Conservation (phyloP, 2,113 vertebrate species). For the Capricornis sumatraensis region DNA sequence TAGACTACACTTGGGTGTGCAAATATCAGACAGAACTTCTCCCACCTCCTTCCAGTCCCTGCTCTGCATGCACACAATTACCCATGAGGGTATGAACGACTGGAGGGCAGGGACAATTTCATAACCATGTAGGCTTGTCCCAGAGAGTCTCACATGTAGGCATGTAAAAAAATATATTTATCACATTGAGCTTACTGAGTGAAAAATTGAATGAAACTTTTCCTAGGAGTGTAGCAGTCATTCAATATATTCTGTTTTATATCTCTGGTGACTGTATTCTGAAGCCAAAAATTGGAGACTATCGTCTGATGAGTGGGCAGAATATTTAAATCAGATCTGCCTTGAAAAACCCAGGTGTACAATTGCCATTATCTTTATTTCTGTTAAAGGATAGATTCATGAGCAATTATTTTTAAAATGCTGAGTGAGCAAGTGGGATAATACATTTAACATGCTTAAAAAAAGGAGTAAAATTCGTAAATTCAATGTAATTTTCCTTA, state of each 20-base stretch:
- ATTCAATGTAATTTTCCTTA: slow-evolving; percentile 14
- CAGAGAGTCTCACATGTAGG: accelerated
- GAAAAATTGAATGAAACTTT: not conserved
- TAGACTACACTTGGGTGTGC: not conserved
- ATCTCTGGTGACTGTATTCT: not conserved
- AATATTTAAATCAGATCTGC: slow-evolving; percentile 35
- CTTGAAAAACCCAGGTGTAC: not conserved
- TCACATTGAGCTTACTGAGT: not conserved
- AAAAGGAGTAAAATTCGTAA: slow-evolving; percentile 12
- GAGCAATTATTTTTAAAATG: slow-evolving; percentile 36
- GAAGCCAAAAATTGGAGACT: not conserved
- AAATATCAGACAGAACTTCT: not conserved
- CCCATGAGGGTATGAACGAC: too few species aligned
- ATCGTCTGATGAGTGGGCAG: slow-evolving; percentile 27
- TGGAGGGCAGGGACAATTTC: not conserved
- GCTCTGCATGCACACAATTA: not conserved
- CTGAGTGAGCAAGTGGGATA: slow-evolving; percentile 19
- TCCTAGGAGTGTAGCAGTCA: not conserved
- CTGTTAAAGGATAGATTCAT: not conserved
- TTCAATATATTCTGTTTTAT: slow-evolving; percentile 15
- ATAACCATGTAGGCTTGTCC: not conserved
- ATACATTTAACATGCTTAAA: not conserved
- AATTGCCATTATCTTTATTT: not conserved
- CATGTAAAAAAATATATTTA: not conserved
- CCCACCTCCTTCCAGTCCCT: not conserved